Percentiles rank a stretch among this genome's conserved stretches.
Evolutionary conservation across 2,888 invertebrate species (phyloP).

Genomic region (Cataglyphis altisquamis): DNA sequence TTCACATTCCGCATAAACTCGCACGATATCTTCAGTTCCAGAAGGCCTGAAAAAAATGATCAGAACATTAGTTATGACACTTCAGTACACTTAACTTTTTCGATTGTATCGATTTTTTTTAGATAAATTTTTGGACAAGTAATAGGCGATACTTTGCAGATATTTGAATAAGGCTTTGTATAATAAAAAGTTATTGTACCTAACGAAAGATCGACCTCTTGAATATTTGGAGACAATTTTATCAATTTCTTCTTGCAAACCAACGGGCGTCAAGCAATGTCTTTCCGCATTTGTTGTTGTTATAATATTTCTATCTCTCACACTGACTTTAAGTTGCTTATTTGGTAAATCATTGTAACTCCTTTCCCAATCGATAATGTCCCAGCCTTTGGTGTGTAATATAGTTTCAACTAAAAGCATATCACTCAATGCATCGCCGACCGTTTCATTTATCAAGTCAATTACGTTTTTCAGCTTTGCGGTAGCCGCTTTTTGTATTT

Average conservation of each 20-base stretch:
- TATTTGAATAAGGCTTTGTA: not conserved
- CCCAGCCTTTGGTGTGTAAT: constrained; percentile 93
- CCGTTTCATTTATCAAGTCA: constrained; percentile 96
- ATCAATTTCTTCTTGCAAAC: constrained; percentile 94
- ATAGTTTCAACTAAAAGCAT: constrained; percentile 97
- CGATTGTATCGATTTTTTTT: not conserved
- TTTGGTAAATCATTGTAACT: constrained; percentile 96
- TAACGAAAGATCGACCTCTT: constrained; percentile 94
- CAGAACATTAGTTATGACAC: not conserved
- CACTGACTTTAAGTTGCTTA: constrained; percentile 94
- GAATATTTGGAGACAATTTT: constrained; percentile 90
- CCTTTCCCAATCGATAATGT: constrained; percentile 92
- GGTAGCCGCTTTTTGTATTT: constrained; percentile 86
- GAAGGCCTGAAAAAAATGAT: constrained; percentile 89
- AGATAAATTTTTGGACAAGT: not conserved
- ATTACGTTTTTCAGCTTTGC: constrained; percentile 90
- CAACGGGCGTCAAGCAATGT: constrained; percentile 92
- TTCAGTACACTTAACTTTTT: not conserved
- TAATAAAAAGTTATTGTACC: constrained; percentile 85
- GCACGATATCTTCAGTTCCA: constrained; percentile 98
- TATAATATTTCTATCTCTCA: constrained; percentile 94
- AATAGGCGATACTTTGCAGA: not conserved
- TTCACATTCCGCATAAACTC: constrained; percentile 98
- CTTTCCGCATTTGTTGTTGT: constrained; percentile 96
- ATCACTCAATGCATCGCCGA: constrained; percentile 99